These are phyloP conservation scores for Aphelocoma coerulescens DNA, from an alignment of 2,113 vertebrate species.

Conservation along the genomic window DNA sequence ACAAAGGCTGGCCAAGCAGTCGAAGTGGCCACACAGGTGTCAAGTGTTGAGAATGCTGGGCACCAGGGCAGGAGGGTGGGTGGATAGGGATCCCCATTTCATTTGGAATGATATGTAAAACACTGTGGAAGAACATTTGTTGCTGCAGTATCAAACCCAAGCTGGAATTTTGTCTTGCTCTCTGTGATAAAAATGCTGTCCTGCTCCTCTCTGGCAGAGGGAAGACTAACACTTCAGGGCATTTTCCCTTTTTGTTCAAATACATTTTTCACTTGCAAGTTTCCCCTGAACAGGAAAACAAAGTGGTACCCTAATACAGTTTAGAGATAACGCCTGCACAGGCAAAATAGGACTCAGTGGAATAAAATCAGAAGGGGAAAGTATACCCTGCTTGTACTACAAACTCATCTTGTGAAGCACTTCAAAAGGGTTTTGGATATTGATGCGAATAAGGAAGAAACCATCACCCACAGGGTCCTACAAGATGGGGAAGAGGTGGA, in stretches of 20 bases:
- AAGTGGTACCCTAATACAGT: background rate
- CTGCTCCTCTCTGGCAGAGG: background rate
- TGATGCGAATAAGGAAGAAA: background rate
- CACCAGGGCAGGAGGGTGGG: background rate
- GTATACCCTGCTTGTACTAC: background rate
- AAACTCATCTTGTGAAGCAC: fast-evolving
- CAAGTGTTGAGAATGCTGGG: background rate
- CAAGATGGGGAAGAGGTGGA: background rate
- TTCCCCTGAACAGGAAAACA: background rate
- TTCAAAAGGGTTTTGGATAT: background rate
- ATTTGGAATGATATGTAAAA: background rate
- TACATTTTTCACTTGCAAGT: background rate
- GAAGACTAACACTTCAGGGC: background rate
- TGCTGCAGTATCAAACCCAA: background rate
- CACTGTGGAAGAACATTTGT: background rate
- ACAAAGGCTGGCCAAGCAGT: background rate
- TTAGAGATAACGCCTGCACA: background rate
- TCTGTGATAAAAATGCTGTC: background rate
- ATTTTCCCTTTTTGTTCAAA: background rate
- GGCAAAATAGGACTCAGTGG: background rate
- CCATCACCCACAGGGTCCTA: background rate
- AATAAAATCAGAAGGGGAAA: background rate
- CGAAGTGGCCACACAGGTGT: background rate
- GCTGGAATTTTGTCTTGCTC: background rate
- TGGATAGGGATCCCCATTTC: background rate